These are phyloP conservation scores for Catharus minimus DNA, from an alignment of 2,113 vertebrate genomes.

Conservation along the genomic window DNA sequence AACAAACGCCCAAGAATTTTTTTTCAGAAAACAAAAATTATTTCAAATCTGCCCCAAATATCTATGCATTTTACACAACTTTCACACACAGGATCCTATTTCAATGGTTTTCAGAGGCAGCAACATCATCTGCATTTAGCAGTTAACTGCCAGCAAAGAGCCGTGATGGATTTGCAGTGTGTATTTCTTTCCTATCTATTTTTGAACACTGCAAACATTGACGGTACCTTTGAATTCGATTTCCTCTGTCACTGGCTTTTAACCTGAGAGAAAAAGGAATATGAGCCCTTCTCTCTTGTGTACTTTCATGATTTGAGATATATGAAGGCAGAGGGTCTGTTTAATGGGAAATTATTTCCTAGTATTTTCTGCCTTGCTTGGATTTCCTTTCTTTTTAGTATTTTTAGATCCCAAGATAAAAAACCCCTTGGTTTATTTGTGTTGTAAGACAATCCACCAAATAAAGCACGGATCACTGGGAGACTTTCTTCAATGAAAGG, in stretches of 20 bases:
- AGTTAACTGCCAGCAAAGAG: background rate
- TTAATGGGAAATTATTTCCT: constrained; percentile 62
- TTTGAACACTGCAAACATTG: constrained; percentile 17
- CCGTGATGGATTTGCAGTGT: background rate
- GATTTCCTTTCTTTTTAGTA: constrained; percentile 74
- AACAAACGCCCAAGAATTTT: background rate
- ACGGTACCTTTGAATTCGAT: constrained; percentile 21
- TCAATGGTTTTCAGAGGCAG: background rate
- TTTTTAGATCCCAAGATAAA: constrained; percentile 75
- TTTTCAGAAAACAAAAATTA: background rate
- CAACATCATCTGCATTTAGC: background rate
- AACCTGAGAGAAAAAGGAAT: constrained; percentile 47
- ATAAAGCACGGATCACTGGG: constrained; percentile 70
- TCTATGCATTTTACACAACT: background rate
- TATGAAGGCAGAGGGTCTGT: constrained; percentile 30
- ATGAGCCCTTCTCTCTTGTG: background rate
- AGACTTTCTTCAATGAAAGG: constrained; percentile 73
- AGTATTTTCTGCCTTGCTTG: constrained; percentile 60
- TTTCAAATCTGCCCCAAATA: background rate
- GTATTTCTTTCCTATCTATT: background rate
- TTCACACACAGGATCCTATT: background rate
- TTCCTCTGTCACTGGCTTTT: constrained; percentile 57
- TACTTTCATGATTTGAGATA: constrained; percentile 12
- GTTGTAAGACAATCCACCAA: constrained; percentile 72
- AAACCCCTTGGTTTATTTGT: constrained; percentile 61